A percentile compares a stretch with the other conserved stretches of the same genome.
Evolutionary conservation across 1,140 invertebrate genomes (phyloP).

Genomic region (Aphis gossypii): DNA sequence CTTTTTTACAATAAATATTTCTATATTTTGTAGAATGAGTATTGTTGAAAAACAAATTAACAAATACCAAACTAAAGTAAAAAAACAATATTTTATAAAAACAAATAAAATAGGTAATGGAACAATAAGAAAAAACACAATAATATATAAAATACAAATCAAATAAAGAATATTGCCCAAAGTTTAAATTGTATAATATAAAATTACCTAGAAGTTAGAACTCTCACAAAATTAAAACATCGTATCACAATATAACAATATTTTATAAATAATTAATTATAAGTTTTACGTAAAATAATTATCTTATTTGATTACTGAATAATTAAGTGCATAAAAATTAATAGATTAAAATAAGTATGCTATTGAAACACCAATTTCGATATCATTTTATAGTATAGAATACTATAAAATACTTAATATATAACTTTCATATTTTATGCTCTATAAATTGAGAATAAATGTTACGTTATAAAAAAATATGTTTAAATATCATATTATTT

Average conservation of each 20-base stretch:
- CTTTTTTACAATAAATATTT: not conserved
- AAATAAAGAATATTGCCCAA: not conserved
- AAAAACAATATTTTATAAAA: not conserved
- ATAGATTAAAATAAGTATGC: not conserved
- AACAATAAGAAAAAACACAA: not conserved
- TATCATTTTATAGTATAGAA: not conserved
- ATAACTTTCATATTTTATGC: not conserved
- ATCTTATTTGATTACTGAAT: not conserved
- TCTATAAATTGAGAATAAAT: not conserved
- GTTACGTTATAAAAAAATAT: not conserved
- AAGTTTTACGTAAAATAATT: not conserved
- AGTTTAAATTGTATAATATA: conserved; percentile 13
- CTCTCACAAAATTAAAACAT: not conserved
- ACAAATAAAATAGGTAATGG: not conserved
- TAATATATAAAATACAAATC: not conserved
- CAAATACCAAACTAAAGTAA: not conserved
- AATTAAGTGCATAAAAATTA: not conserved
- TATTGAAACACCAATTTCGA: not conserved
- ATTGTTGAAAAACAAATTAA: conserved; percentile 10
- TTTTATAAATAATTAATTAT: not conserved
- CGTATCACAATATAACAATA: not conserved
- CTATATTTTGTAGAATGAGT: not conserved
- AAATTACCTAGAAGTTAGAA: not conserved
- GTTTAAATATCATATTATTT: too few species aligned
- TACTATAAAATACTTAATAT: not conserved